phyloP scores from a whole-genome alignment of 2,113 vertebrate genomes.

The Cyphomyrus plagiostoma region DNA sequence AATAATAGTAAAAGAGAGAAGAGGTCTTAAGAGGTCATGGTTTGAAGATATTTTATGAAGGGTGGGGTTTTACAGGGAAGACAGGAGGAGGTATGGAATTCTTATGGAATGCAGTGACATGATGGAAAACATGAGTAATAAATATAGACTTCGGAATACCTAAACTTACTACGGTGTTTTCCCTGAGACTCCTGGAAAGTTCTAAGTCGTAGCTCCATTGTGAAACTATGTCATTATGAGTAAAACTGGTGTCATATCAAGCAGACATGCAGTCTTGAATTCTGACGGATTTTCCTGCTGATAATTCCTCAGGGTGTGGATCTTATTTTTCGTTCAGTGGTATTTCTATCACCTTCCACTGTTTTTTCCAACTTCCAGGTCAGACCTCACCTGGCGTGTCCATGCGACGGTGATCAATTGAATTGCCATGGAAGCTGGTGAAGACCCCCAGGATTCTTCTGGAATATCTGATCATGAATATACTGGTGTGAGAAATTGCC shows the following conservation, averaged over 20 bases:
- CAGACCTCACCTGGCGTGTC: conserved; percentile 72
- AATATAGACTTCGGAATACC: background rate
- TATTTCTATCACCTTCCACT: background rate
- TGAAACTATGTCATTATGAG: background rate
- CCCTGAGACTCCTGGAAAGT: background rate
- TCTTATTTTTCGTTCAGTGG: background rate
- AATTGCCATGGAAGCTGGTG: conserved; percentile 60
- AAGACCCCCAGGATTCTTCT: conserved; percentile 77
- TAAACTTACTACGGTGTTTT: background rate
- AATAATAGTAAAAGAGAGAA: background rate
- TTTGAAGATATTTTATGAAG: background rate
- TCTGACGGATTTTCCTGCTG: background rate
- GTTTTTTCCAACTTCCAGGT: background rate
- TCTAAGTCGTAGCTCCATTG: background rate
- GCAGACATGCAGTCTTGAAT: background rate
- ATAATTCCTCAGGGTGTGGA: background rate
- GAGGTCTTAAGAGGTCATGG: background rate
- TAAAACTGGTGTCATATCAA: background rate
- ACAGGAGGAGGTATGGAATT: background rate
- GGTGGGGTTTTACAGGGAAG: background rate
- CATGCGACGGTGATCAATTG: conserved; percentile 74
- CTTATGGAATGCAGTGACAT: background rate
- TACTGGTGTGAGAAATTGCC: conserved; percentile 72
- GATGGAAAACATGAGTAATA: background rate
- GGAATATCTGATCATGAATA: conserved; percentile 76